Conservation (phyloP, 2,113 vertebrate genomes). For the Nicator chloris region DNA sequence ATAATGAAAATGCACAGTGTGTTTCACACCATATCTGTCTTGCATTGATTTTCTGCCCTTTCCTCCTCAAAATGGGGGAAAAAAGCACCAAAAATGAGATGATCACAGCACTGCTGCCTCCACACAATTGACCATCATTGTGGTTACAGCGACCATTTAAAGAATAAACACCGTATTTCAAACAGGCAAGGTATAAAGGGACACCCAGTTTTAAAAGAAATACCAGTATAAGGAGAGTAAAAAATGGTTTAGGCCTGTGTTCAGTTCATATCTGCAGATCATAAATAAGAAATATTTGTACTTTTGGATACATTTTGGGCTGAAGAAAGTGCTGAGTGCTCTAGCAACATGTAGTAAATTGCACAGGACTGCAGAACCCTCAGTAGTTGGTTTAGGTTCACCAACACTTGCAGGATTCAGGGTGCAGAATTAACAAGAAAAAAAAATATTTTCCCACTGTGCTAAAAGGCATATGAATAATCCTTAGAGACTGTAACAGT, state of each 20-base stretch:
- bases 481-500: background rate
- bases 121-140: background rate
- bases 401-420: background rate
- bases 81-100: background rate
- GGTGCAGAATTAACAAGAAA: background rate
- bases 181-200: background rate
- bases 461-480: slow-evolving; percentile 7
- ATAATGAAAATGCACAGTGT: background rate
- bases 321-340: background rate
- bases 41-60: slow-evolving; percentile 41
- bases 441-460: background rate
- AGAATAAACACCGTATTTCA: background rate
- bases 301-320: background rate
- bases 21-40: background rate
- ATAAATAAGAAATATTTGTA: background rate
- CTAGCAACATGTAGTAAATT: background rate
- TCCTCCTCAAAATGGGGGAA: background rate
- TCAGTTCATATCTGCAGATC: background rate
- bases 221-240: background rate
- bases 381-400: background rate
- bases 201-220: background rate
- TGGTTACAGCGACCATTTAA: background rate
- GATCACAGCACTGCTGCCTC: background rate
- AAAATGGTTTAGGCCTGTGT: background rate
- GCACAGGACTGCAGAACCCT: background rate